These are phyloP conservation scores for Pantala flavescens DNA, from an alignment of 1,140 invertebrate species.

Conservation along the genomic window DNA sequence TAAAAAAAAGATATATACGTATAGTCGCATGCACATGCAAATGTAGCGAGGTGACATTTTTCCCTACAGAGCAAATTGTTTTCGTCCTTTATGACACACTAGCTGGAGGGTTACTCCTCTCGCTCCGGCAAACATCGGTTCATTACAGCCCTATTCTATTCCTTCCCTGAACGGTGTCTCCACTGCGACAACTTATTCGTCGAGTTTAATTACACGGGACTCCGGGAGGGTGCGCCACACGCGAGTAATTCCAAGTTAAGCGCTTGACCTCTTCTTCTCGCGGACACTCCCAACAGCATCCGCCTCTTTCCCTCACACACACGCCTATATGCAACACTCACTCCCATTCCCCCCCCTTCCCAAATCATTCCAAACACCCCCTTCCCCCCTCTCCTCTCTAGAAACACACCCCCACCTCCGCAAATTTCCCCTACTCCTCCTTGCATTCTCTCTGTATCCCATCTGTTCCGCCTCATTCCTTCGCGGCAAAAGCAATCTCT, in stretches of 20 bases:
- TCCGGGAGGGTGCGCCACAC: not conserved
- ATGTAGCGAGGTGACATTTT: too few relatives aligned
- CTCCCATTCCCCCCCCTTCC: too few relatives aligned
- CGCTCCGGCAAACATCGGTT: not conserved
- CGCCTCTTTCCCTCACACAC: not conserved
- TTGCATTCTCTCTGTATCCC: not conserved
- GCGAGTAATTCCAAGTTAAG: slow-evolving; percentile 5
- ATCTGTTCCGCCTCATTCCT: not conserved
- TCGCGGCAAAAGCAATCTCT: not conserved
- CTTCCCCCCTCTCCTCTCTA: not conserved
- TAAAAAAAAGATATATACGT: too few relatives aligned
- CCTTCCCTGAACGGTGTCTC: not conserved
- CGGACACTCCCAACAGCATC: not conserved
- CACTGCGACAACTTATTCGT: not conserved
- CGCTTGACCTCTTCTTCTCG: not conserved
- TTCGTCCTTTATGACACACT: too few relatives aligned
- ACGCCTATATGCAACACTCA: not conserved
- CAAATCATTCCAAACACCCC: too few relatives aligned
- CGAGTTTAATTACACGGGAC: not conserved
- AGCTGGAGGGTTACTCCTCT: not conserved
- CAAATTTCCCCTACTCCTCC: not conserved
- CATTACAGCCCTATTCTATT: not conserved
- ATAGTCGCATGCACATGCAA: too few relatives aligned
- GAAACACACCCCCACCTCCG: not conserved
- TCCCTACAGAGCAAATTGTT: too few relatives aligned